A percentile compares a stretch with the other conserved stretches of the same genome.
These are phyloP conservation scores for Euglossa dilemma DNA, from an alignment of 1,140 invertebrate species.

Conservation along the genomic window DNA sequence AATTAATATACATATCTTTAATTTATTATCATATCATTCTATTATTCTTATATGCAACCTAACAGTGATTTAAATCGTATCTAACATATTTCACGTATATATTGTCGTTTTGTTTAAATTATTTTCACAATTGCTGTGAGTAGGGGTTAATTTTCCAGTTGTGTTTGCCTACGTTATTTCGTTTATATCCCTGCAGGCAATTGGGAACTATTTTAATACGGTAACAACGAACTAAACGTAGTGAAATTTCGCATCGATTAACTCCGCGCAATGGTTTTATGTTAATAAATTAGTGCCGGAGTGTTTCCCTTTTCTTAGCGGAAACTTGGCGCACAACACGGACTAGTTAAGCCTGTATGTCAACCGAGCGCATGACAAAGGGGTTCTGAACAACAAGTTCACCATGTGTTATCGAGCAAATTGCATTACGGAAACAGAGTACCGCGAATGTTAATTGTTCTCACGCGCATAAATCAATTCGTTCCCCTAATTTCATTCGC, in stretches of 20 bases:
- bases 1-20: no score
- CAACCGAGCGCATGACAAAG: background rate
- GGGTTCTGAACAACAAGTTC: background rate
- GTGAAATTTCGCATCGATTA: background rate
- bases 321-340: background rate
- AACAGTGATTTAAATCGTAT: no score
- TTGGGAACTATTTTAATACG: background rate
- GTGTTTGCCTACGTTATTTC: no score
- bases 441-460: background rate
- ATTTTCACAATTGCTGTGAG: no score
- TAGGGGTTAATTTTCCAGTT: no score
- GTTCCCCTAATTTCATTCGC: background rate
- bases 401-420: conserved; percentile 2
- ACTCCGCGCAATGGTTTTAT: background rate
- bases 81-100: no score
- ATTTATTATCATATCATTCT: no score
- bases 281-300: background rate
- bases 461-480: background rate
- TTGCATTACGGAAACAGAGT: background rate
- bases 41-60: no score
- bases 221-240: background rate
- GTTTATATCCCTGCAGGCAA: no score
- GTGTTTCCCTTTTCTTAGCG: background rate
- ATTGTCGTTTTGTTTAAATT: no score
- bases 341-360: conserved; percentile 4